Evolutionary conservation across 2,113 vertebrate genomes (phyloP).

Genomic region (Ophthalmolycus amberensis): DNA sequence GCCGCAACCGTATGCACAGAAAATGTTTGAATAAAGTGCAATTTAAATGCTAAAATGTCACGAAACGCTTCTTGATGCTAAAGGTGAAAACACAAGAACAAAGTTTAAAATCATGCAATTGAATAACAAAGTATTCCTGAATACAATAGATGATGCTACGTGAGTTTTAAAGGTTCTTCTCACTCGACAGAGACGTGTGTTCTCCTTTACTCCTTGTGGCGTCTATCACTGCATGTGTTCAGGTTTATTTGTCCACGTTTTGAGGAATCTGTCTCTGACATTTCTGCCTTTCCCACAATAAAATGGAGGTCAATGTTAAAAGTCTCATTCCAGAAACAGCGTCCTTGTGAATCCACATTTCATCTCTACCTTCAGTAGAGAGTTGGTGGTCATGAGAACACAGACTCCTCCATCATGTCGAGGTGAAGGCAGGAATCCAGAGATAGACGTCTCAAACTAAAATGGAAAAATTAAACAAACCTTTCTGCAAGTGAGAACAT

Average conservation of each 20-base stretch:
- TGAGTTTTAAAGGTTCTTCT: neutral
- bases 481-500: too few species aligned
- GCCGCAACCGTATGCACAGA: fast-evolving
- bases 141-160: neutral
- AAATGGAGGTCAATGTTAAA: too few species aligned
- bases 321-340: too few species aligned
- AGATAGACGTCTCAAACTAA: too few species aligned
- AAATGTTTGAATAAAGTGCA: constrained; percentile 6
- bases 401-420: too few species aligned
- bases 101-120: neutral
- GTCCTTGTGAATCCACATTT: too few species aligned
- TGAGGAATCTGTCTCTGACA: too few species aligned
- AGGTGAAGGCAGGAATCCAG: too few species aligned
- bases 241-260: neutral
- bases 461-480: too few species aligned
- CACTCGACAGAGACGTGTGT: neutral
- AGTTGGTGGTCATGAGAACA: too few species aligned
- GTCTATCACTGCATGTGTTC: neutral
- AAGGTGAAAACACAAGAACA: neutral
- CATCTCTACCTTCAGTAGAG: too few species aligned
- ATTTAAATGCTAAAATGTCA: constrained; percentile 13
- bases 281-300: too few species aligned
- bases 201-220: neutral
- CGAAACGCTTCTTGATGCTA: neutral
- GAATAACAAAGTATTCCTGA: neutral